Percentiles rank a stretch among this genome's conserved stretches.
These are phyloP conservation scores for Sepiola atlantica DNA, from an alignment of 2,888 invertebrate species.

Conservation along the genomic window DNA sequence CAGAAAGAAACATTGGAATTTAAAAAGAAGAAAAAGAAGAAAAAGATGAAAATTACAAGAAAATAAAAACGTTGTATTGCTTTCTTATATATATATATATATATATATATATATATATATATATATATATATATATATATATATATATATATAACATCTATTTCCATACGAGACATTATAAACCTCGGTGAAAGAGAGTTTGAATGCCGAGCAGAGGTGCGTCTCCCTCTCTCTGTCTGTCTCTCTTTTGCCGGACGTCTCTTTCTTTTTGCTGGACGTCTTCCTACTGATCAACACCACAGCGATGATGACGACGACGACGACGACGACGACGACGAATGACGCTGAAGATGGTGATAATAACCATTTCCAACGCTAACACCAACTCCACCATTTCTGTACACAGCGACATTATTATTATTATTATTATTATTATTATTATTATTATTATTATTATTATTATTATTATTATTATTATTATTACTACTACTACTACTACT, in stretches of 20 bases:
- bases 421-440: slow-evolving; percentile 17
- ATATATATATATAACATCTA: slow-evolving; percentile 6
- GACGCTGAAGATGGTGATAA: background rate
- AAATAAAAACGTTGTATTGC: background rate
- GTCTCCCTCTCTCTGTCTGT: background rate
- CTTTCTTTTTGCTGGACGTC: background rate
- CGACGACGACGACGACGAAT: background rate
- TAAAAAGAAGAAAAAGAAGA: too few species aligned
- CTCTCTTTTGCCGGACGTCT: background rate
- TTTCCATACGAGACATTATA: slow-evolving; percentile 41
- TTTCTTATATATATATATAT: slow-evolving; percentile 37
- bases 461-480: background rate
- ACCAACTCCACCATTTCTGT: background rate
- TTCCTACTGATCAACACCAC: background rate
- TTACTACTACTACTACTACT: too few species aligned
- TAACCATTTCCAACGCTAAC: background rate
- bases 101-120: slow-evolving; percentile 37
- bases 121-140: background rate
- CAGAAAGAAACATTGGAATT: too few species aligned
- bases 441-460: slow-evolving; percentile 9
- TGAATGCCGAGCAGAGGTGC: background rate
- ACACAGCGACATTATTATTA: background rate
- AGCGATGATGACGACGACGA: background rate
- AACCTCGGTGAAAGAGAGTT: background rate
- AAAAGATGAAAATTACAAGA: too few species aligned